A percentile compares a stretch with the other conserved stretches of the same genome.
Conservation (phyloP, 2,113 vertebrate genomes). For the Syngnathus typhle region DNA sequence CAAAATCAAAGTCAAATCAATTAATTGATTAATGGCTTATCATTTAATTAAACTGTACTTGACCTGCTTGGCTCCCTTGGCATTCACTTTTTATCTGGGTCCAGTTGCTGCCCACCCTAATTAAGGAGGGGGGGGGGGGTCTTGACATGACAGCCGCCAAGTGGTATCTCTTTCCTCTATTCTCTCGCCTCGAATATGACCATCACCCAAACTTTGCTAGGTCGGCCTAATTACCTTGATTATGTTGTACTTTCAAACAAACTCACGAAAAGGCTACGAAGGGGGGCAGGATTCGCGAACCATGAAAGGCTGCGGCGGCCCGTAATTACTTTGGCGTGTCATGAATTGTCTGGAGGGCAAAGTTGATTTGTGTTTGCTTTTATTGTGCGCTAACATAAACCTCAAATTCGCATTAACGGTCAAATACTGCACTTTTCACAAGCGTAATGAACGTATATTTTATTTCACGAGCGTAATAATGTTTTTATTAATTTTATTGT, state of each 20-base stretch:
- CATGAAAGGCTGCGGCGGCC: constrained; percentile 23
- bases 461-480: background rate
- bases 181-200: constrained; percentile 29
- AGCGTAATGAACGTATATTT: background rate
- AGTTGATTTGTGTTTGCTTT: constrained; percentile 19
- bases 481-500: background rate
- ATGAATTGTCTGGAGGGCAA: constrained; percentile 21
- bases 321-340: constrained; percentile 47
- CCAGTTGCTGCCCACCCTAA: constrained; percentile 33
- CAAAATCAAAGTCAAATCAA: background rate
- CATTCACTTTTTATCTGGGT: constrained; percentile 22
- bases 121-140: constrained; percentile 32
- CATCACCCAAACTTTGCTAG: constrained; percentile 32
- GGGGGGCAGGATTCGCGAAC: constrained; percentile 23
- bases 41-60: constrained; percentile 53
- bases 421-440: background rate
- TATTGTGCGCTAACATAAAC: constrained; percentile 25
- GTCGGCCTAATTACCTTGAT: constrained; percentile 45
- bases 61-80: constrained; percentile 25
- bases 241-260: constrained; percentile 52
- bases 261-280: constrained; percentile 32
- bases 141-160: constrained; percentile 15
- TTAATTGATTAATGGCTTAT: constrained; percentile 54
- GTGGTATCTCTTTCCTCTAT: constrained; percentile 11
- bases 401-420: background rate